A percentile compares a stretch with the other conserved stretches of the same genome.
These are phyloP conservation scores for Dascyllus trimaculatus DNA, from an alignment of 2,113 vertebrate genomes.

Conservation along the genomic window DNA sequence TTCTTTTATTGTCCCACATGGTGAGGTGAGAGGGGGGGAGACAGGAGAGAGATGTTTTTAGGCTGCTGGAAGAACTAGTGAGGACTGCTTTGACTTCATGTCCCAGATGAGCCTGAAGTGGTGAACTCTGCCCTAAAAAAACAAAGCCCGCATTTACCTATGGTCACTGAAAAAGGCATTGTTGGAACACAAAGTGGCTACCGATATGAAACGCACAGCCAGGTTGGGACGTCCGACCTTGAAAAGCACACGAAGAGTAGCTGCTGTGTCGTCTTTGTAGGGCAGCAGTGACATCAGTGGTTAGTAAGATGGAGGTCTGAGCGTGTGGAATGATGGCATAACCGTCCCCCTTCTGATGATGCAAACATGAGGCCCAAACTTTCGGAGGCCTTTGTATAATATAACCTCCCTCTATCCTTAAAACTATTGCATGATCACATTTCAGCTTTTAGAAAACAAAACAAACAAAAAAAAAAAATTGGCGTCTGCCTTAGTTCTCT, in stretches of 20 bases:
- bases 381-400: slow-evolving; percentile 43
- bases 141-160: not conserved
- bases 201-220: slow-evolving; percentile 52
- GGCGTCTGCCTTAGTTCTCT: slow-evolving; percentile 72
- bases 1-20: slow-evolving; percentile 54
- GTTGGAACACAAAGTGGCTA: slow-evolving; percentile 45
- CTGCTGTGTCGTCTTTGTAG: slow-evolving; percentile 27
- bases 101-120: slow-evolving; percentile 45
- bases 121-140: slow-evolving; percentile 45
- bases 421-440: slow-evolving; percentile 77
- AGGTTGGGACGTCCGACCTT: not conserved
- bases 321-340: slow-evolving; percentile 26
- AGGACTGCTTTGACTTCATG: slow-evolving; percentile 43
- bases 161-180: slow-evolving; percentile 40
- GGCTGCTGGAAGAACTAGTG: slow-evolving; percentile 72
- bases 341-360: slow-evolving; percentile 64
- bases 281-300: slow-evolving; percentile 49
- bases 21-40: slow-evolving; percentile 28
- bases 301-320: too few relatives aligned
- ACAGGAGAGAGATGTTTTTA: slow-evolving; percentile 21
- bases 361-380: slow-evolving; percentile 66
- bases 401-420: slow-evolving; percentile 62
- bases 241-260: slow-evolving; percentile 35
- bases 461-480: slow-evolving; percentile 41
- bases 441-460: slow-evolving; percentile 75